Percentiles rank a stretch among this genome's conserved stretches.
Evolutionary conservation across 2,113 vertebrate species (phyloP).

Genomic region (Bubo bubo): DNA sequence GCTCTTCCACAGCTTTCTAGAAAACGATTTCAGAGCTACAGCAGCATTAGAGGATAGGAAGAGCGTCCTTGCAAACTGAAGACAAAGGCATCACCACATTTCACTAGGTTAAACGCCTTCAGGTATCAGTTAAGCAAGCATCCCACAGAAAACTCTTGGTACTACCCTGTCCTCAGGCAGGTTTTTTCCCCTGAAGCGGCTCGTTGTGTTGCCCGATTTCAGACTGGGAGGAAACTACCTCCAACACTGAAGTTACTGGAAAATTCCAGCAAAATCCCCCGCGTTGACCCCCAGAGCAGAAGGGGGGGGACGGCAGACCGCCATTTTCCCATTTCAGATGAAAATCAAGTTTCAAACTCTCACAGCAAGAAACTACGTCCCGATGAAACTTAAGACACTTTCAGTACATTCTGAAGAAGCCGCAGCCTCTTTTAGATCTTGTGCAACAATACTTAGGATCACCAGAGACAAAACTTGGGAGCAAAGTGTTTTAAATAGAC

Average conservation of each 20-base stretch:
- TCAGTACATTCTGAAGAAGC: not conserved
- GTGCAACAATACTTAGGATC: not conserved
- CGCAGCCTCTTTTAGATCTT: not conserved
- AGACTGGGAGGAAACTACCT: not conserved
- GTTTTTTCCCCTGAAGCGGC: not conserved
- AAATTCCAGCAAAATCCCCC: slow-evolving; percentile 29
- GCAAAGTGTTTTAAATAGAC: not conserved
- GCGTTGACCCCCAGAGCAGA: not conserved
- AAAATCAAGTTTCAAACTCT: not conserved
- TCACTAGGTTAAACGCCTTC: not conserved
- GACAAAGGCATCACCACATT: not conserved
- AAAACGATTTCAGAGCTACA: not conserved
- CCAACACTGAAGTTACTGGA: not conserved
- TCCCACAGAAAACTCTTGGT: not conserved
- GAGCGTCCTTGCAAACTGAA: not conserved
- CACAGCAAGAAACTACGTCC: not conserved
- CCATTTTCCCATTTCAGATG: slow-evolving; percentile 18
- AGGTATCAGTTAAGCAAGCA: not conserved
- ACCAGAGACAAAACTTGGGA: not conserved
- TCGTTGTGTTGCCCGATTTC: not conserved
- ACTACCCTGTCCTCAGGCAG: not conserved
- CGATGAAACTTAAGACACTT: not conserved
- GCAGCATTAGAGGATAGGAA: not conserved
- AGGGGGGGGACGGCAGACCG: not conserved
- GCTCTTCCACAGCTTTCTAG: not conserved